These are phyloP conservation scores for Rhopalosiphum padi DNA, from an alignment of 1,140 invertebrate species.

Conservation along the genomic window DNA sequence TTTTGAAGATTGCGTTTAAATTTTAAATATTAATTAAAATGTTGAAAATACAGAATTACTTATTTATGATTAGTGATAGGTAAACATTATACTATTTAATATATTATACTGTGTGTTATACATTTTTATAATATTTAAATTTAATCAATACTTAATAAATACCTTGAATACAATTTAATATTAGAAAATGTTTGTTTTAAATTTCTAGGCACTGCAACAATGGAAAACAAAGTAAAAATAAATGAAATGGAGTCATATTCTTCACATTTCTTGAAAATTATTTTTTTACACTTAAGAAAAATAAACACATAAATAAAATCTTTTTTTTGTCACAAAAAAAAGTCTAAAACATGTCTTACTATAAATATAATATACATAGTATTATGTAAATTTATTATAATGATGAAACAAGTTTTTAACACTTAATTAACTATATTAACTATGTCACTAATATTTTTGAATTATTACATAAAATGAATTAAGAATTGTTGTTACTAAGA, in stretches of 20 bases:
- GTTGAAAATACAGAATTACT: not conserved
- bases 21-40: conserved; percentile 32
- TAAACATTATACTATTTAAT: not conserved
- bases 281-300: conserved; percentile 13
- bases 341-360: not conserved
- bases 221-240: conserved; percentile 51
- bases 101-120: conserved; percentile 16
- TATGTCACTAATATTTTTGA: not conserved
- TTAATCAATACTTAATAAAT: conserved; percentile 44
- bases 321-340: conserved; percentile 26
- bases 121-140: conserved; percentile 9
- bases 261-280: conserved; percentile 8
- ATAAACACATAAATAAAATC: not conserved
- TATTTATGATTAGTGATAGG: conserved; percentile 8
- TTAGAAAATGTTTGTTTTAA: conserved; percentile 41
- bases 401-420: not conserved
- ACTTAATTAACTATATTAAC: not conserved
- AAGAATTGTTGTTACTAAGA: not conserved
- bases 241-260: conserved; percentile 22
- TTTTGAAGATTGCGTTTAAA: not conserved
- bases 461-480: not conserved
- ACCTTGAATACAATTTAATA: conserved; percentile 17
- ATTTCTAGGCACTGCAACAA: conserved; percentile 53
- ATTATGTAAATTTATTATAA: not conserved
- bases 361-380: not conserved